phyloP scores from a whole-genome alignment of 2,797 vertebrate genomes.

The Gobio occitaniae region DNA sequence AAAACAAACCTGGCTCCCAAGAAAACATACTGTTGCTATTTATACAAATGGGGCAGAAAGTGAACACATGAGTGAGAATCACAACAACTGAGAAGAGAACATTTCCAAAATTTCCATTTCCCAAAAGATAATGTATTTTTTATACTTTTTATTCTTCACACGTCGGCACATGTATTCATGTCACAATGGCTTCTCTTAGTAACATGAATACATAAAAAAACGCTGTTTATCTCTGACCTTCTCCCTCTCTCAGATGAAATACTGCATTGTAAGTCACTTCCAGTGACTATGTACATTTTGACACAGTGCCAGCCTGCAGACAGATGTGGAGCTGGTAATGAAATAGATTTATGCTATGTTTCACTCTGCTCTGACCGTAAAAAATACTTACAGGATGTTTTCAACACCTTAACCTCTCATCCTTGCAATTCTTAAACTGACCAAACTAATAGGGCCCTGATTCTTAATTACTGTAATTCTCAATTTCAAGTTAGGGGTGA shows the following conservation, averaged over 20 bases:
- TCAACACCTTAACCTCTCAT: conserved; percentile 38
- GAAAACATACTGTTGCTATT: conserved; percentile 8
- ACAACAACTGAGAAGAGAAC: not conserved
- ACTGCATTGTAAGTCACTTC: conserved; percentile 39
- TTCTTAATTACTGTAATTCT: not conserved
- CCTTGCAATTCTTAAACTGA: conserved; percentile 1
- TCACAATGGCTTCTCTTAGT: not conserved
- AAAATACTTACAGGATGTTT: conserved; percentile 38
- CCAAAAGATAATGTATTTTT: not conserved
- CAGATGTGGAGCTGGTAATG: not conserved
- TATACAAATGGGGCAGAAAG: not conserved
- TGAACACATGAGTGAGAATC: conserved; percentile 3
- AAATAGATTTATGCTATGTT: conserved; percentile 49
- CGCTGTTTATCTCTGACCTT: conserved; percentile 35
- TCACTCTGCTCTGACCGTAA: conserved; percentile 37
- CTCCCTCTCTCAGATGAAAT: conserved; percentile 38
- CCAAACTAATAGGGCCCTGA: not conserved
- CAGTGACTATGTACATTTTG: conserved; percentile 45
- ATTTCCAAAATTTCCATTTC: no score
- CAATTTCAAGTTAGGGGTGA: not conserved
- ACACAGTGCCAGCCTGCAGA: conserved; percentile 30
- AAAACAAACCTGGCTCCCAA: conserved; percentile 14
- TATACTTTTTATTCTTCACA: not conserved
- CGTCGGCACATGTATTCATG: not conserved
- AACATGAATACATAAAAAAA: not conserved